Evolutionary conservation across 2,797 vertebrate species (phyloP), one percentile per base, ranked within the genome.

Genomic region (Coregonus suidteri): DNA sequence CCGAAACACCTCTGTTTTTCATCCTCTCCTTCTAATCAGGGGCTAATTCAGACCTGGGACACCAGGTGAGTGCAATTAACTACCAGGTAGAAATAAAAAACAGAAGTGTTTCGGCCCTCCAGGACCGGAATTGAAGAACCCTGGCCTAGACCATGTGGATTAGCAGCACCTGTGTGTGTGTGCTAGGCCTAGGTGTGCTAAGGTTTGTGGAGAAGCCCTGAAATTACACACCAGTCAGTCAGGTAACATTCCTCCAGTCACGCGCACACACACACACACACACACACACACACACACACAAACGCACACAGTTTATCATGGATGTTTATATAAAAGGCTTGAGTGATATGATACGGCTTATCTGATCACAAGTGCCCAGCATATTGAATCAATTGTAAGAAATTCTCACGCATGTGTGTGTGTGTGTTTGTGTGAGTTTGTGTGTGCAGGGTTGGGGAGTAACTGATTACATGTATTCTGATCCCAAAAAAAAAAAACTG

Each of bases 321-420:
- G 73, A 85, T 91, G 90, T 91, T 92, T 96, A 95, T 90, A 93
- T 91, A 84, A 90, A 87, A 47, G 86, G 94, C 93, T 87, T 79
- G 82, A 94, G 94, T 70, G 87, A 91, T 94, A 89, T 86, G 93
- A 93, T 91, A 88, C 84, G 80, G 68, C 86, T 92, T 94, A 96
- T 96, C 94, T 94, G 91, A 92, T 93, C 88, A 81, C 6, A 86
- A 88, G 91, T 87, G 92, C 89, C 87, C 76, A 91, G 89, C 86
- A 94, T 86, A 93, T 90, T 90, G 91, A 91, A 92, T 93, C 89
- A 93, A 93, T 91, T 78, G 90, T 86, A 83, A 95, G 85, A 85
- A 85, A 87, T 89, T 93, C 86, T 92, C 86, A 90, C 88, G 82
- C 91, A 93, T 90, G 90, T 51, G 9, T 71, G 7, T 80, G 67